Evolutionary conservation across 2,797 vertebrate genomes (phyloP), one percentile per base, ranked within the genome.

Genomic region (Schizopygopsis malacanthus): DNA sequence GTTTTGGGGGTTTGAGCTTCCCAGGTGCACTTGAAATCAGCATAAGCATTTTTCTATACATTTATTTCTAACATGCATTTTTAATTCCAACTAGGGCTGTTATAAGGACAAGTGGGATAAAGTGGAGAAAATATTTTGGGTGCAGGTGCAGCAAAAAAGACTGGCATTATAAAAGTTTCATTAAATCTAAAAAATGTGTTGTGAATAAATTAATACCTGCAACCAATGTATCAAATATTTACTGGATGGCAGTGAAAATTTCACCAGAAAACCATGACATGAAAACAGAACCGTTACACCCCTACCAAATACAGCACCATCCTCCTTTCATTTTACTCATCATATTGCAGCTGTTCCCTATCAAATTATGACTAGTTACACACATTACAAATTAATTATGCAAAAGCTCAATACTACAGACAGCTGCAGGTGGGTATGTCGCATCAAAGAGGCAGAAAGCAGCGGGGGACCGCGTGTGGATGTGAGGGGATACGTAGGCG

Each of bases 351-450:
- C 85, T 85, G 83, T 87, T 83, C 20, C 43, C 59, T 28, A 82
- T 87, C 65, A 25, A 43, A 87, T 83, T 85, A 85, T 45, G 11
- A 18, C 5, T 75, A 82, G 56, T 86, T 86, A 78, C 43, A 89
- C 45, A 79, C n/a, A 54, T 79, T 87, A 76, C 76, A 59, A 81
- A 86, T 89, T 85, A 85, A 90, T 87, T 71, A 87, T 39, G 33
- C 79, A 63, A 82, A 86, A 84, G 50, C 7, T 82, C 33, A 72
- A 69, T n/a, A 37, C 13, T 41, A 75, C 18, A 61, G 78, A 70
- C 20, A 71, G 81, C 43, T 72, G 82, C 86, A 86, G 83, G 86
- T 75, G 89, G 63, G 87, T 45, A 72, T 76, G 73, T 65, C 45
- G 76, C 78, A 39, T 39, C 75, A 79, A 59, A 70, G n/a, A 82